Base-by-base conservation (phyloP, 1,140 invertebrate genomes). In the Trichonephila clavata region DNA sequence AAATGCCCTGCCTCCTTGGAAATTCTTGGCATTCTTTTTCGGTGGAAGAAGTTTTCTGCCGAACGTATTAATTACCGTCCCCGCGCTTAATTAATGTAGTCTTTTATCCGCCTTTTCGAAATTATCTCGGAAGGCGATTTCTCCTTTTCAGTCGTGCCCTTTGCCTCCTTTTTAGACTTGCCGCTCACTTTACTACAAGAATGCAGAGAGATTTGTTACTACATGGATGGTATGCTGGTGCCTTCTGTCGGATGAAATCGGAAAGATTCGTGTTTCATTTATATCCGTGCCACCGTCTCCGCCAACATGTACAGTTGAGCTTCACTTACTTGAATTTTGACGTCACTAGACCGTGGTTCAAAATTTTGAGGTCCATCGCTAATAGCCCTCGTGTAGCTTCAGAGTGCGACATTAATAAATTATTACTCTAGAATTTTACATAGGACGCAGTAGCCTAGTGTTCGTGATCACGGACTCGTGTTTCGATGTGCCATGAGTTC, bases 51-150 rank as follows among this genome's bases (percentile, higher is more conserved):
- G n/a, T 80, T 80, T 80, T 43, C 50, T 27, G 43, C 21, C 14
- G 21, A 50, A 84, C 57, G 83, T 84, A 84, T 84, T 84, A 84
- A 84, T 84, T 84, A 84, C 83, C 83, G 57, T 57, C 50, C 13
- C 21, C 83, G 50, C 50, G 50, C 32, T 10, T 84, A 84, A 84
- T 84, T 84, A 84, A 84, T 84, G 83, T 84, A 59, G 83, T 84
- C 83, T 84, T 65, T 84, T 84, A 84, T 84, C 57, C 83, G 71
- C 71, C 71, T 77, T 77, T 77, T 77, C 71, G 18, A 18, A 77
- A 77, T 77, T 77, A 18, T 18, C 71, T 77, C 24, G 14, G 71
- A 21, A 68, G 65, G 24, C n/a, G 27, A 20, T 32, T 27, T 18
- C 14, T 77, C 71, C 27, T 39, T 77, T 39, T 32, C 71, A 77